Percentiles rank a stretch among this genome's conserved stretches.
phyloP scores from a whole-genome alignment of 2,888 invertebrate genomes.

The Ophioninae sp. region DNA sequence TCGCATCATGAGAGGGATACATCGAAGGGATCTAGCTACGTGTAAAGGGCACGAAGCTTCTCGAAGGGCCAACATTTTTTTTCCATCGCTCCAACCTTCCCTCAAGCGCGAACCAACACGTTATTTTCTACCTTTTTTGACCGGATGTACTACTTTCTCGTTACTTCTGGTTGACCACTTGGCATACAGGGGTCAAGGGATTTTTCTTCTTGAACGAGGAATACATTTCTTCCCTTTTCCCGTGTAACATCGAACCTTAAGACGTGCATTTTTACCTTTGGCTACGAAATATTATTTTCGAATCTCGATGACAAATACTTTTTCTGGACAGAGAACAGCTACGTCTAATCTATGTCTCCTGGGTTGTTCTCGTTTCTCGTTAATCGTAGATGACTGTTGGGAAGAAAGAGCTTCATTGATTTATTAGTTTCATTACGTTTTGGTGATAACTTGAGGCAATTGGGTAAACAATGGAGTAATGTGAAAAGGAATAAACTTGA shows the following conservation, averaged over 20 bases:
- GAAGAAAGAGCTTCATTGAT: no score
- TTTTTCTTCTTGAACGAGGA: not conserved
- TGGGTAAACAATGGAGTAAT: no score
- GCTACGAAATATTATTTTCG: not conserved
- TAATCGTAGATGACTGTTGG: conserved; percentile 25
- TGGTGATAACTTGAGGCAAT: no score
- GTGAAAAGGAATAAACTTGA: no score
- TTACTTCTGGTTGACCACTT: not conserved
- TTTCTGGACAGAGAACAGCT: not conserved
- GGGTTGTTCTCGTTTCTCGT: conserved; percentile 15
- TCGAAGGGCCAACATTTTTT: conserved; percentile 10
- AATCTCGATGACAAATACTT: conserved; percentile 6
- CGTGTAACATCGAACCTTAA: not conserved
- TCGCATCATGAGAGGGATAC: conserved; percentile 36
- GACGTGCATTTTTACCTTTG: not conserved
- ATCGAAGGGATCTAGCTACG: conserved; percentile 22
- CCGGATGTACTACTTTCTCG: not conserved
- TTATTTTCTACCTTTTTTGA: conserved; percentile 17
- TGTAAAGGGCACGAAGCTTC: conserved; percentile 16
- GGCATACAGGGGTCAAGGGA: not conserved
- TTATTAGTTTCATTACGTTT: no score
- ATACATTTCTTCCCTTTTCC: not conserved
- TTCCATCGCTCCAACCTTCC: not conserved
- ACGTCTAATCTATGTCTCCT: not conserved
- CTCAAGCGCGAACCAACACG: not conserved